Base-by-base conservation (phyloP, 23 tunicate species). In the Botrylloides violaceus region DNA sequence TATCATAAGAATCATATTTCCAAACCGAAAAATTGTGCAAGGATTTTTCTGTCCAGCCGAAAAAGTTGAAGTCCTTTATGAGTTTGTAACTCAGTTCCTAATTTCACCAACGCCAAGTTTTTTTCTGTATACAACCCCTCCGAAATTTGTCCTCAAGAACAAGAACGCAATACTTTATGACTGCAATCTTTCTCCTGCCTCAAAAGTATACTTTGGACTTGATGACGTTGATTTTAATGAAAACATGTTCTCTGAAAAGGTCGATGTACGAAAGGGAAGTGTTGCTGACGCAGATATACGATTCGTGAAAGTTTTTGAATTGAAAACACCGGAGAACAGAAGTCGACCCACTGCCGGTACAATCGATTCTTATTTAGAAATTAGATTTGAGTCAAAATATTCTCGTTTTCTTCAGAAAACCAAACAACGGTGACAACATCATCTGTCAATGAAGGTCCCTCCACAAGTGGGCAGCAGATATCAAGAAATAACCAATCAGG, bases 21-120 rank as follows among this genome's bases (percentile, higher is more conserved):
- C 87, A 34, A 49, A 75, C 29, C 76, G 81, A 28, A 29, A 36
- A 6, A 65, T 82, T 0, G 32, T 80, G 39, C 85, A 80, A 76
- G 85, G 85, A 34, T 15, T 80, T 18, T 80, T 80, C 49, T 72
- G 85, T 4, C 85, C 85, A 18, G 62, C 77, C 0, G 85, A 80
- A 39, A 73, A 6, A 29, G 35, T 80, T 32, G 32, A 73, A 24
- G 38, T 23, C 30, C 35, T 80, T 9, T 80, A 80, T 33, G 64
- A 80, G 6, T 80, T 80, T 33, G 85, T 80, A 2, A n/a, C 32
- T 24, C 20, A 39, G 43, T 68, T 68, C 37, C 43, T 68, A 36
- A 35, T 56, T 24, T 22, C 56, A 55, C 58, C 58, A 12, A 6
- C 4, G 37, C 27, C 74, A 37, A 43, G 37, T 56, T 68, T 37